Base-by-base conservation (phyloP, 2,797 vertebrate species). In the Schizopygopsis malacanthus region DNA sequence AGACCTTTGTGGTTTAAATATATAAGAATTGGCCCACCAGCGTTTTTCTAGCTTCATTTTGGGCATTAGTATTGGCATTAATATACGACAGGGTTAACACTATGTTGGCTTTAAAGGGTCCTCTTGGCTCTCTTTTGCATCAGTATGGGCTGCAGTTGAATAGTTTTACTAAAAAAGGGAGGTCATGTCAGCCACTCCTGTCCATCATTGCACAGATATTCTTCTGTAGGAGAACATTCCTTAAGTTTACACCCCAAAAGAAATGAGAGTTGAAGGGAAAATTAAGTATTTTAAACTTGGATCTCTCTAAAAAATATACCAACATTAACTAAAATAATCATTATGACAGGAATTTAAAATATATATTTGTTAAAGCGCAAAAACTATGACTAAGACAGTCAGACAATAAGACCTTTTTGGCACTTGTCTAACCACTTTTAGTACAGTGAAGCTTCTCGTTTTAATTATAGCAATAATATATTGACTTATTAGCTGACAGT, bases 401-500 rank as follows among this genome's bases (percentile, higher is more conserved):
- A 39, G 43, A 10, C n/a, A 33, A 12, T 33, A 20, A 37, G 45
- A 75, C 12, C 73, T 87, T 87, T 89, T 67, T 89, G 91, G 90
- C 89, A 88, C 86, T 79, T 89, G 86, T 86, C 77, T 61, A 61
- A 87, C 82, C 79, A 28, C 76, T 83, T 86, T 92, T 86, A 89
- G 90, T 89, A 86, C 90, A 84, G 80, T 81, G 69, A 85, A 88
- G 88, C 83, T 72, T 37, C 9, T 63, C 89, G 70, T 89, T 89
- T 91, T 90, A 90, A 90, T 88, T 81, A 72, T 85, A 91, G 69
- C 87, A 90, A 91, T 88, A 92, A 94, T 88, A 92, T 94, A 93
- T 93, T 93, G 93, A 95, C 90, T 93, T 94, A 94, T 94, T 93
- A 93, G 91, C 90, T 94, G 91, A 92, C 90, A 93, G 88, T 92